These are phyloP conservation scores for Halotydeus destructor DNA, from an alignment of 1,140 invertebrate genomes.

Conservation along the genomic window DNA sequence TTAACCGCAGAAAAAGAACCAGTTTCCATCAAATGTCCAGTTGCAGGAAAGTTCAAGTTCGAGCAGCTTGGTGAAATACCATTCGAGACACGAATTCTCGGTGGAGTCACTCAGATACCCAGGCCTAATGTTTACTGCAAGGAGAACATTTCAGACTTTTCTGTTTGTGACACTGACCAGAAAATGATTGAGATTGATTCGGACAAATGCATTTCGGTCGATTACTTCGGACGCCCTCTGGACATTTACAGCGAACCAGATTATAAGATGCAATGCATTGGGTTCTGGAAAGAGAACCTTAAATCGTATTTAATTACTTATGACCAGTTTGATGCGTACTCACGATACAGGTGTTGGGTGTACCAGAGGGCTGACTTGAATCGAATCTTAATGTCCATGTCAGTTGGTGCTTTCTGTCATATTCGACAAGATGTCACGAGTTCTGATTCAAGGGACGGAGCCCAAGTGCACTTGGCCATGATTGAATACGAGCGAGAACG, in stretches of 20 bases:
- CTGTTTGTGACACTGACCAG: slow-evolving; percentile 75
- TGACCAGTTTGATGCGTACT: slow-evolving; percentile 83
- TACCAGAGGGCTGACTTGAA: slow-evolving; percentile 88
- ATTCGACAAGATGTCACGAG: slow-evolving; percentile 72
- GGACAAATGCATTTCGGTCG: slow-evolving; percentile 84
- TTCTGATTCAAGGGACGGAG: slow-evolving; percentile 65
- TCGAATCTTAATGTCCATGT: slow-evolving; percentile 63
- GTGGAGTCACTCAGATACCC: slow-evolving; percentile 77
- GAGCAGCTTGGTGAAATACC: slow-evolving; percentile 62
- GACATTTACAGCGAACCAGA: slow-evolving; percentile 90
- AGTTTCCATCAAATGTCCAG: slow-evolving; percentile 72
- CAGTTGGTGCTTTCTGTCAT: slow-evolving; percentile 72
- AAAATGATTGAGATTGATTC: slow-evolving; percentile 82
- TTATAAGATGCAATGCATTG: slow-evolving; percentile 90
- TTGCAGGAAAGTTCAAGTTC: slow-evolving; percentile 88
- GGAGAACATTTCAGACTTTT: slow-evolving; percentile 80
- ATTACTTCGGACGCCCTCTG: slow-evolving; percentile 71
- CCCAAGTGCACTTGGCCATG: slow-evolving; percentile 68
- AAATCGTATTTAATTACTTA: slow-evolving; percentile 92
- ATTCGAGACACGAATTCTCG: slow-evolving; percentile 76
- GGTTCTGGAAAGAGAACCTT: slow-evolving; percentile 92
- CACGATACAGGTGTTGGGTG: slow-evolving; percentile 88
- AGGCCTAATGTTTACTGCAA: slow-evolving; percentile 79
- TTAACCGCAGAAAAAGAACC: slow-evolving; percentile 52
- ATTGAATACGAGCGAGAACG: slow-evolving; percentile 76